Percentiles rank a stretch among this genome's conserved stretches.
These are phyloP conservation scores for Daubentonia madagascariensis DNA, from an alignment of 2,113 vertebrate species.

Conservation along the genomic window DNA sequence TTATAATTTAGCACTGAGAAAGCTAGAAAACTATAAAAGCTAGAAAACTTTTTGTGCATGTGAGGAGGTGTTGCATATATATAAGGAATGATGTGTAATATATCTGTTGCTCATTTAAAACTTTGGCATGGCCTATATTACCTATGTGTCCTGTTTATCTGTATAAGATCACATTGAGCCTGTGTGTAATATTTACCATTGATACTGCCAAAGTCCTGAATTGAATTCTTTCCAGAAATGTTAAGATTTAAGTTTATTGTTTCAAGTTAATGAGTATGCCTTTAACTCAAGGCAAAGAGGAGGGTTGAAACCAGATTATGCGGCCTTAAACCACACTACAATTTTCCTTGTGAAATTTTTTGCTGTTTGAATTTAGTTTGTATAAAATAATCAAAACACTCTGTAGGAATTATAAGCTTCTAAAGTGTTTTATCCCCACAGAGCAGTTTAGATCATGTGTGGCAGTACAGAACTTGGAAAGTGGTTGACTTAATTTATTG, in stretches of 20 bases:
- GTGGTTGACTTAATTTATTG: slow-evolving; percentile 72
- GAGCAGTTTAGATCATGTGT: slow-evolving; percentile 64
- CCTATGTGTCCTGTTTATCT: background rate
- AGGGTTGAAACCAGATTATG: slow-evolving; percentile 68
- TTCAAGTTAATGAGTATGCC: slow-evolving; percentile 66
- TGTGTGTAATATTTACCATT: background rate
- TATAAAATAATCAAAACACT: slow-evolving; percentile 79
- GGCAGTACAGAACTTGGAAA: slow-evolving; percentile 65
- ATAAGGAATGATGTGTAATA: background rate
- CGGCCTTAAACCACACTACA: slow-evolving; percentile 66
- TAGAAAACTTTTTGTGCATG: background rate
- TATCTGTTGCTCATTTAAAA: slow-evolving; percentile 33
- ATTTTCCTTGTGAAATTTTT: slow-evolving; percentile 62
- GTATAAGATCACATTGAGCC: slow-evolving; percentile 27
- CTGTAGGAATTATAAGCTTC: slow-evolving; percentile 72
- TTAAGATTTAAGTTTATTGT: slow-evolving; percentile 69
- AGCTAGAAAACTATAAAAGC: background rate
- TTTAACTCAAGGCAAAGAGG: slow-evolving; percentile 71
- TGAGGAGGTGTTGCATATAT: background rate
- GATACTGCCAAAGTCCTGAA: slow-evolving; percentile 55
- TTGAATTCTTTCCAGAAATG: slow-evolving; percentile 56
- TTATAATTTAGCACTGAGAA: slow-evolving; percentile 6
- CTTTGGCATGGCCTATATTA: background rate
- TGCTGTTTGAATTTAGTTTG: slow-evolving; percentile 68
- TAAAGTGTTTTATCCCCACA: slow-evolving; percentile 74